phyloP scores from a whole-genome alignment of 2,113 vertebrate species.

The Agapornis roseicollis region DNA sequence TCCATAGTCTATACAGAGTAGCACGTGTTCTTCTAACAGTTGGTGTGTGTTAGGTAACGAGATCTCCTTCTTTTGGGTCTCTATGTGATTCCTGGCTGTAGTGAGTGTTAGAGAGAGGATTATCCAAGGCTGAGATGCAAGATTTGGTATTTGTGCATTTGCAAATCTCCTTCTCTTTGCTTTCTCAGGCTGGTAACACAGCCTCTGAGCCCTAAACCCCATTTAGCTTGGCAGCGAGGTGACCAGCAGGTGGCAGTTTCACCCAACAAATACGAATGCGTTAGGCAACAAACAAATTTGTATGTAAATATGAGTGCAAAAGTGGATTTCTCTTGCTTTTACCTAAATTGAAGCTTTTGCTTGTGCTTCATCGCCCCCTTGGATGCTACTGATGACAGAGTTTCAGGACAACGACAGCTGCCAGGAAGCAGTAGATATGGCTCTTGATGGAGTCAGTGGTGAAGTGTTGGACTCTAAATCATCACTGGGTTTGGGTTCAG shows the following conservation, averaged over 20 bases:
- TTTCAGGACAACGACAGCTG: background rate
- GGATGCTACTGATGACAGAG: accelerated
- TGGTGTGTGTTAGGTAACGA: background rate
- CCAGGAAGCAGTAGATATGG: accelerated
- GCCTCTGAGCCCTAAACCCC: background rate
- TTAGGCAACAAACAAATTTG: accelerated
- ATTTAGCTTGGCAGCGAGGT: accelerated
- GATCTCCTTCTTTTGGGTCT: background rate
- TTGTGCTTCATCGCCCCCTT: background rate
- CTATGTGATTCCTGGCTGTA: background rate
- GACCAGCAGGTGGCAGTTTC: conserved; percentile 41
- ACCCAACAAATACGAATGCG: background rate
- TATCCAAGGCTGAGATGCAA: background rate
- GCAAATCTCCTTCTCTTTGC: background rate
- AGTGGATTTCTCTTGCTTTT: accelerated
- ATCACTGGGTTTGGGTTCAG: accelerated
- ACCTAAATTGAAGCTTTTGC: accelerated
- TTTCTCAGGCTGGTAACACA: background rate
- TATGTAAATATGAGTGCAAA: accelerated
- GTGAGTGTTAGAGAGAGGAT: background rate
- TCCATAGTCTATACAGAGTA: background rate
- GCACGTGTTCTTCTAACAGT: background rate
- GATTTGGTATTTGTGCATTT: no score
- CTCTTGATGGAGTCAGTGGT: background rate
- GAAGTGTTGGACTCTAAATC: background rate